Evolutionary conservation across 2,888 invertebrate species (phyloP).

Genomic region (Girardia tigrina): DNA sequence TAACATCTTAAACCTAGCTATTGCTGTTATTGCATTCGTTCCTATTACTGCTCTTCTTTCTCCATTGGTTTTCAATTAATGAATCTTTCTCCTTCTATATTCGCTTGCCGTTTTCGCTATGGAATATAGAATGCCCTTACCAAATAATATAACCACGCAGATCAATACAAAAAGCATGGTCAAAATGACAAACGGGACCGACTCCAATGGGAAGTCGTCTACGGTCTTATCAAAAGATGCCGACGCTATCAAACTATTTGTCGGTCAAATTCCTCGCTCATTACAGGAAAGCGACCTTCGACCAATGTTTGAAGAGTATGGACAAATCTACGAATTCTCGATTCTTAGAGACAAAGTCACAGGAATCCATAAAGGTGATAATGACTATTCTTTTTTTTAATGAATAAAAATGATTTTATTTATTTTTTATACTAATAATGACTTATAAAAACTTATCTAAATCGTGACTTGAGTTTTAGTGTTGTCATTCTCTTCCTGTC

Average conservation of each 20-base stretch:
- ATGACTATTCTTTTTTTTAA: neutral
- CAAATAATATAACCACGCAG: neutral
- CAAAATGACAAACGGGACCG: neutral
- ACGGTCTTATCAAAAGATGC: conserved; percentile 26
- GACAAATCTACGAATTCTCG: conserved; percentile 80
- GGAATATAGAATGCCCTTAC: conserved; percentile 12
- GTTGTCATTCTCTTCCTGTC: neutral
- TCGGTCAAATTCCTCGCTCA: conserved; percentile 79
- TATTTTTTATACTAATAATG: no score
- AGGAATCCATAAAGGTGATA: conserved; percentile 79
- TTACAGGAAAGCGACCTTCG: conserved; percentile 71
- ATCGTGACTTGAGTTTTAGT: neutral
- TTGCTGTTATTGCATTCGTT: neutral
- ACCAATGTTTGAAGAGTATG: conserved; percentile 79
- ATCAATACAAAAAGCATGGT: neutral
- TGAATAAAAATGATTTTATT: no score
- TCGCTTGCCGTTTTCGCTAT: neutral
- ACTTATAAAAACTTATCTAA: no score
- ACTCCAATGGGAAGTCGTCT: neutral
- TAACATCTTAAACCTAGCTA: conserved; percentile 14
- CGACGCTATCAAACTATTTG: conserved; percentile 63
- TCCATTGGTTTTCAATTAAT: neutral
- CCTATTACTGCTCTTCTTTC: neutral
- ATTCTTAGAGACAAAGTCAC: conserved; percentile 84
- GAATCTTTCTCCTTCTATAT: neutral